Evolutionary conservation across 2,888 invertebrate species (phyloP), one percentile per base, ranked within the genome.

Genomic region (Heliconius aoede): DNA sequence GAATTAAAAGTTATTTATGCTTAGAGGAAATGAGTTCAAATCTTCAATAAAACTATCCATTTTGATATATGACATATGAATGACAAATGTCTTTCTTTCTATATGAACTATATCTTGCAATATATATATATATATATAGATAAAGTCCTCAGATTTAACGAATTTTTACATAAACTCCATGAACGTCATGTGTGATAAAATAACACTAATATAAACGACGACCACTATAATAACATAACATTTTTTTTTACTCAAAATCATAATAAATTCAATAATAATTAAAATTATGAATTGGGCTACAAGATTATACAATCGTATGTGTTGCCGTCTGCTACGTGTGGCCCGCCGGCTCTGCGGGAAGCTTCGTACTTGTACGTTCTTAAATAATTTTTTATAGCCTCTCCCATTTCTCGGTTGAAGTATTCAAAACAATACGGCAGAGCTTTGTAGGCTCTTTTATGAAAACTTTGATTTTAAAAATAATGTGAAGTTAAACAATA

Each of bases 281-380:
- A 72, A 72, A 21, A 28, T 15, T 73, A 51, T 62, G 28, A 73
- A 73, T 64, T 61, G 64, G 7, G 8, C 60, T 72, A 36, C 9
- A 72, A n/a, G 11, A 36, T 60, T 55, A 32, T 55, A 9, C 13
- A 55, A 51, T 24, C 65, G 65, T 55, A 30, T 55, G 30, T 69
- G 55, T 69, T 69, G 15, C 69, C 51, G 36, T 26, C 60, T 72
- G 72, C 76, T 69, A 78, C 74, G 81, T 80, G 80, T 80, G 78
- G 81, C 76, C 84, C 83, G 81, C 84, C 83, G 81, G 81, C 87
- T 78, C 87, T 80, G 84, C 87, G 85, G 88, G 89, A 85, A 78
- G 80, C 83, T 83, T 61, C 65, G 73, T 72, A 62, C 68, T 65
- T 26, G 24, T 36, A 40, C 58, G 65, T 68, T 78, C 74, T 74